Evolutionary conservation across 1,140 invertebrate species (phyloP).

Genomic region (Reticulitermes speratus): DNA sequence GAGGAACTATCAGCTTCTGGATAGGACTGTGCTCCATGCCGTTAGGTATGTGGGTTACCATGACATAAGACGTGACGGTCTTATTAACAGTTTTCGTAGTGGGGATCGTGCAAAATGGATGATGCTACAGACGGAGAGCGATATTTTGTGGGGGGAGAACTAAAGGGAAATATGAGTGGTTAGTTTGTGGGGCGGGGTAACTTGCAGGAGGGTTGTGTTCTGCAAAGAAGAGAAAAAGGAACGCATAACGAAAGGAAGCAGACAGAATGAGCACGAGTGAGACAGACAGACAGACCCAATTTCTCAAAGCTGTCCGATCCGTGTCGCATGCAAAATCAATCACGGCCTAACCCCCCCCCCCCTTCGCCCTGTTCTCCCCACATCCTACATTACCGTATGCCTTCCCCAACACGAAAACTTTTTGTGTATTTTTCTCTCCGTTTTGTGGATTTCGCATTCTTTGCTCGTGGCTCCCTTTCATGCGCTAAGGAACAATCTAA

Average conservation of each 20-base stretch:
- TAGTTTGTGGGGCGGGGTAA: slow-evolving; percentile 22
- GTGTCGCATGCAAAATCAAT: slow-evolving; percentile 57
- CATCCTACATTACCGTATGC: background rate
- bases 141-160: background rate
- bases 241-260: background rate
- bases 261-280: slow-evolving; percentile 34
- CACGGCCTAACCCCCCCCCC: slow-evolving; percentile 38
- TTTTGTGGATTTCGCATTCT: too few relatives aligned
- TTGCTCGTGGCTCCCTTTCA: background rate
- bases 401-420: background rate
- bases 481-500: background rate
- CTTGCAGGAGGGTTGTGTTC: background rate
- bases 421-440: background rate
- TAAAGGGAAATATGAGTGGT: slow-evolving; percentile 24
- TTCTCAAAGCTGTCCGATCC: slow-evolving; percentile 56
- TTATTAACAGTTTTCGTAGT: background rate
- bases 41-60: background rate
- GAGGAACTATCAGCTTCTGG: too few relatives aligned
- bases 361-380: background rate
- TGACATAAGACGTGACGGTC: background rate
- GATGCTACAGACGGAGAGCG: background rate
- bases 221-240: background rate
- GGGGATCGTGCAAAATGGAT: background rate
- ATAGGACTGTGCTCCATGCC: too few relatives aligned
- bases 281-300: slow-evolving; percentile 50